phyloP scores from a whole-genome alignment of 2,888 invertebrate genomes.

The Drosophila mimetica region DNA sequence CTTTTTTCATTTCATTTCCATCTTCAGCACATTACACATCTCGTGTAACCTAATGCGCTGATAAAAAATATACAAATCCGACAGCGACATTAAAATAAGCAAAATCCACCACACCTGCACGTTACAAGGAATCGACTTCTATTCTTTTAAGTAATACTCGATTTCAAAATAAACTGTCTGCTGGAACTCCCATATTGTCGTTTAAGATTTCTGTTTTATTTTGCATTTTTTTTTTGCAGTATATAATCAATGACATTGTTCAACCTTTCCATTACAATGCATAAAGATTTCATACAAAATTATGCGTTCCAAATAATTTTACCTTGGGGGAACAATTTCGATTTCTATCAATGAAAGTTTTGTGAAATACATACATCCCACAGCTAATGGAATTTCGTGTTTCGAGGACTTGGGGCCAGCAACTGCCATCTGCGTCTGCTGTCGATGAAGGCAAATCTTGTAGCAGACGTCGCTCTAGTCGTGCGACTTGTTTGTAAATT shows the following conservation, averaged over 20 bases:
- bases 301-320: slow-evolving; percentile 21
- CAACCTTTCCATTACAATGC: slow-evolving; percentile 1
- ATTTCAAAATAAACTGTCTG: no score
- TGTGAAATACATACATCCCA: slow-evolving; percentile 44
- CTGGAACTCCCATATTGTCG: no score
- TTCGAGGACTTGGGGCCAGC: slow-evolving; percentile 10
- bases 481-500: slow-evolving; percentile 72
- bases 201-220: neutral
- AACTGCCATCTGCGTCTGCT: slow-evolving; percentile 28
- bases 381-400: slow-evolving; percentile 67
- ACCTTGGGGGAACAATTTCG: slow-evolving; percentile 56
- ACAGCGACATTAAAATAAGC: no score
- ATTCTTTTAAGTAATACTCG: no score
- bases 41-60: no score
- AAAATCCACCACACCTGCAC: no score
- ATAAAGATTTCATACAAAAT: neutral
- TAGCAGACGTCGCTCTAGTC: slow-evolving; percentile 53
- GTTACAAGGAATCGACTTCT: no score
- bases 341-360: slow-evolving; percentile 69
- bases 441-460: slow-evolving; percentile 73
- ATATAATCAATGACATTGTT: neutral
- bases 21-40: no score
- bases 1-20: no score
- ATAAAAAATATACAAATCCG: no score
- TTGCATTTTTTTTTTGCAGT: neutral